Conservation (phyloP, 2,797 vertebrate species). For the Taenioides sp. region DNA sequence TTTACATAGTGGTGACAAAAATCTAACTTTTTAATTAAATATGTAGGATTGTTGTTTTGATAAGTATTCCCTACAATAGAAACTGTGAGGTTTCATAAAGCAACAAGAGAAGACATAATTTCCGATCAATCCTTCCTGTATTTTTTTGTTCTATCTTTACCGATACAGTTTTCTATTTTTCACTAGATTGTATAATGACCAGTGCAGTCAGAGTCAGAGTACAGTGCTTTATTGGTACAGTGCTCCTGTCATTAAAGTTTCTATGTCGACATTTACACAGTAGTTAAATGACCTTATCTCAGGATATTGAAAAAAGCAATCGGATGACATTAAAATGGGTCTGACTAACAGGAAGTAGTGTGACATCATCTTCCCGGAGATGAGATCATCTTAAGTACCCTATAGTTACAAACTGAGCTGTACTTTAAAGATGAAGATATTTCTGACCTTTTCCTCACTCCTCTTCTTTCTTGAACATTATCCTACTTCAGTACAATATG, state of each 20-base stretch:
- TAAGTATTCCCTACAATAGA: no score
- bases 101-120: no score
- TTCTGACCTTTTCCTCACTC: background rate
- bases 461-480: no score
- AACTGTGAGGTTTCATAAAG: no score
- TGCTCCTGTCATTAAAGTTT: background rate
- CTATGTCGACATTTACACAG: constrained; percentile 1
- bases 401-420: background rate
- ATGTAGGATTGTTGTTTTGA: no score
- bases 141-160: no score
- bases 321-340: background rate
- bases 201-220: background rate
- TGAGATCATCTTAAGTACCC: background rate
- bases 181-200: background rate
- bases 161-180: background rate
- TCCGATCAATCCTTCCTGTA: no score
- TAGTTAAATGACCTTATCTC: constrained; percentile 1
- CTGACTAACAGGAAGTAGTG: background rate
- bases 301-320: background rate
- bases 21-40: no score
- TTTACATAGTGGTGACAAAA: background rate
- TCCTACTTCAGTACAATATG: no score
- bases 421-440: background rate
- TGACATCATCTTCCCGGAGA: background rate
- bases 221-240: background rate